A percentile compares a stretch with the other conserved stretches of the same genome.
phyloP scores from a whole-genome alignment of 2,797 vertebrate species.

The Gobionotothen gibberifrons region DNA sequence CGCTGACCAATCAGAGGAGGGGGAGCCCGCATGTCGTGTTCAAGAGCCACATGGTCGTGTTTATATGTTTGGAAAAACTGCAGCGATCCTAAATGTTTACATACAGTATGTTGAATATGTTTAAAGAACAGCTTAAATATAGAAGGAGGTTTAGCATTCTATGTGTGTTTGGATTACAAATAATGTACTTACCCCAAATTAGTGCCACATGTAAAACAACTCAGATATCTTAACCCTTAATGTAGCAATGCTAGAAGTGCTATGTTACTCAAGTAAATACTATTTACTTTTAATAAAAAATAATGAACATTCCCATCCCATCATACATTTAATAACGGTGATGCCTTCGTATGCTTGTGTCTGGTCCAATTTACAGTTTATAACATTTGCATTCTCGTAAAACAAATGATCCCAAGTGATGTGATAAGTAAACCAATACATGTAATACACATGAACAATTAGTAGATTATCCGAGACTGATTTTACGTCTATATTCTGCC shows the following conservation, averaged over 20 bases:
- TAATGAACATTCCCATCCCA: not conserved
- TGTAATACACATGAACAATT: not conserved
- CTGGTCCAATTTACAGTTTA: not conserved
- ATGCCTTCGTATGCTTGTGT: not conserved
- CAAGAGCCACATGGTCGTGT: slow-evolving; percentile 34
- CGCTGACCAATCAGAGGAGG: slow-evolving; percentile 63
- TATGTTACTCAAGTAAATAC: no score
- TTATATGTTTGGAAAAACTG: slow-evolving; percentile 3
- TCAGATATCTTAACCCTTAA: no score
- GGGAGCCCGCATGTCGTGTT: slow-evolving; percentile 30
- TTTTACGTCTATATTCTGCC: not conserved
- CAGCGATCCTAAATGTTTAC: not conserved
- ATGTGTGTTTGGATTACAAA: not conserved
- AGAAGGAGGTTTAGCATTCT: not conserved
- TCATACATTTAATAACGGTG: not conserved
- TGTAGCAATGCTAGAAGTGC: no score
- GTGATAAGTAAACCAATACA: not conserved
- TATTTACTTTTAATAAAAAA: not conserved
- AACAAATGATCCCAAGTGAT: not conserved
- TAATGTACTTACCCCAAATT: not conserved
- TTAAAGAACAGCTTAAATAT: not conserved
- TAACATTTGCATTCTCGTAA: not conserved
- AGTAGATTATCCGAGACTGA: not conserved
- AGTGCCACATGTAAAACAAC: not conserved
- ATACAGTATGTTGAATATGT: not conserved